phyloP scores from a whole-genome alignment of 2,888 invertebrate genomes.

The Ptycholaimellus sp. region DNA sequence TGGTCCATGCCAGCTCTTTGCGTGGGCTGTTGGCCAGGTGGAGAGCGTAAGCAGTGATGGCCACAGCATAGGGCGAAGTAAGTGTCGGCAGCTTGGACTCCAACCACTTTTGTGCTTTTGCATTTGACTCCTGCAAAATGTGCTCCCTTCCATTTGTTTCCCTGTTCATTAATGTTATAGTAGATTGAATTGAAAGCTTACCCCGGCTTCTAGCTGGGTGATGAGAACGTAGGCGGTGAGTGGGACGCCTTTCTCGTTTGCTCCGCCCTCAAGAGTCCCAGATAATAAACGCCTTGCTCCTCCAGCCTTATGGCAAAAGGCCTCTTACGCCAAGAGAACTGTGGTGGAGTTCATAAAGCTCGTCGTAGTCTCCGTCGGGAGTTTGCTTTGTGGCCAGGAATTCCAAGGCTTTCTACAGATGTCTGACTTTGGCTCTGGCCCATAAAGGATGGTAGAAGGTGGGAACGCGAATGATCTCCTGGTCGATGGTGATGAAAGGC shows the following conservation, averaged over 20 bases:
- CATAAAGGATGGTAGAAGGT: too few species aligned
- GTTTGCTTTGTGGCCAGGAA: slow-evolving; percentile 52
- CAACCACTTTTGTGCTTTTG: slow-evolving; percentile 21
- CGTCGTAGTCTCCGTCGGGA: slow-evolving; percentile 49
- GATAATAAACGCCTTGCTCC: too few species aligned
- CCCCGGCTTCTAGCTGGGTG: slow-evolving; percentile 42
- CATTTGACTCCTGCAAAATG: slow-evolving; percentile 2
- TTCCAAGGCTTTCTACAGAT: slow-evolving; percentile 42
- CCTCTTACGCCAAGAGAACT: too few species aligned
- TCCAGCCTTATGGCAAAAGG: too few species aligned
- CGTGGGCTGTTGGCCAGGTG: slow-evolving; percentile 39
- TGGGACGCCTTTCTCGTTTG: slow-evolving; percentile 43
- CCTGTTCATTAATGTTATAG: background rate
- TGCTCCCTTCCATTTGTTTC: slow-evolving; percentile 2
- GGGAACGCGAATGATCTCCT: too few species aligned
- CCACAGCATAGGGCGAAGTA: slow-evolving; percentile 42
- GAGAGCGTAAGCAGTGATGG: slow-evolving; percentile 50
- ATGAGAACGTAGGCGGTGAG: slow-evolving; percentile 56
- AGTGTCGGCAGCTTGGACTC: slow-evolving; percentile 36
- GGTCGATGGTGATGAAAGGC: slow-evolving; percentile 44
- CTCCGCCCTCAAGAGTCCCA: slow-evolving; percentile 34
- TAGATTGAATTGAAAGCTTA: slow-evolving; percentile 6
- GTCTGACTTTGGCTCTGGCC: too few species aligned
- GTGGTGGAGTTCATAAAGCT: slow-evolving; percentile 44
- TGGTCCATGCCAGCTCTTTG: slow-evolving; percentile 12